Percentiles rank a stretch among this genome's conserved stretches.
phyloP scores from a whole-genome alignment of 2,797 vertebrate species.

The Microcaecilia unicolor region DNA sequence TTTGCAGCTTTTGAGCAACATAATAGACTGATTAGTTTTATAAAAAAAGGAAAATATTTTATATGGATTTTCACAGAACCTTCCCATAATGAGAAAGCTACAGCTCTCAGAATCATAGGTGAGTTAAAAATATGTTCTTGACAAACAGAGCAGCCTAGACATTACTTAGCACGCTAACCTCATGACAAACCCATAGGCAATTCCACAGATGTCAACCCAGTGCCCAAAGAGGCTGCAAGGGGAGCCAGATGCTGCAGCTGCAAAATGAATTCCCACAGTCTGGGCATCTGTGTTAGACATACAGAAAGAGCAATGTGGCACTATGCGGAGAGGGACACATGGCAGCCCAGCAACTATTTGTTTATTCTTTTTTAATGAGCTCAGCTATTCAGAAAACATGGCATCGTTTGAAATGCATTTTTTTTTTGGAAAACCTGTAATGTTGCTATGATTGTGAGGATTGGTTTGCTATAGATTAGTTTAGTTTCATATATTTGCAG shows the following conservation, averaged over 20 bases:
- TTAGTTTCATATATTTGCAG: too few relatives aligned
- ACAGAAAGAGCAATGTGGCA: accelerated
- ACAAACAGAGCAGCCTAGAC: accelerated
- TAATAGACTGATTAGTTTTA: too few relatives aligned
- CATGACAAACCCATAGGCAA: neutral
- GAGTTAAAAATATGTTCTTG: neutral
- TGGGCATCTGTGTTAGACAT: neutral
- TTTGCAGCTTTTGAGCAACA: too few relatives aligned
- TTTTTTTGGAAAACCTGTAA: too few relatives aligned
- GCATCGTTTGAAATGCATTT: too few relatives aligned
- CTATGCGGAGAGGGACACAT: accelerated
- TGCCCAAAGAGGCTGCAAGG: neutral
- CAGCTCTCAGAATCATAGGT: neutral
- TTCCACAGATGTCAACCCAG: neutral
- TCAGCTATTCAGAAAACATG: too few relatives aligned
- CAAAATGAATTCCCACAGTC: neutral
- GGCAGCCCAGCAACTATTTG: neutral
- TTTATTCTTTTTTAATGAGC: too few relatives aligned
- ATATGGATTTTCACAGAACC: too few relatives aligned
- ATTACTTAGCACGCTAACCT: conserved; percentile 4
- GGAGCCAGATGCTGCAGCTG: neutral
- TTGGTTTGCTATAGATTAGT: too few relatives aligned
- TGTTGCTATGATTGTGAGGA: too few relatives aligned
- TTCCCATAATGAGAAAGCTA: too few relatives aligned
- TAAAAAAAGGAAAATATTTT: too few relatives aligned